Percentiles rank a stretch among this genome's conserved stretches.
These are phyloP conservation scores for zebrafish (Danio rerio) DNA, from an alignment of 2,113 vertebrate species.

Conservation along the genomic window GRCz12tu NC_133183.1:32264501-32265000, in stretches of 20 bases:
- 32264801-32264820: constrained; percentile 27
- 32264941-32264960: constrained; percentile 14
- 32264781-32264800: constrained; percentile 32
- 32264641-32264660: background rate
- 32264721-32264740: constrained; percentile 43
- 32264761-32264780: constrained; percentile 59
- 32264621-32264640: constrained; percentile 2
- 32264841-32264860: constrained; percentile 51
- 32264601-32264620: too few species aligned
- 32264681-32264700: constrained; percentile 10
- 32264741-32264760: constrained; percentile 52
- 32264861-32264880: constrained; percentile 44
- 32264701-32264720: background rate
- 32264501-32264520: too few species aligned
- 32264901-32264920: constrained; percentile 18
- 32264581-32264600: too few species aligned
- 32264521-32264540: too few species aligned
- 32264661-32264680: background rate
- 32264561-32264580: too few species aligned
- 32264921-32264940: constrained; percentile 36
- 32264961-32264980: background rate
- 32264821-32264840: constrained; percentile 56
- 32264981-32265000: background rate
- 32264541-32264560: too few species aligned
- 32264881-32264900: constrained; percentile 46